phyloP scores from a whole-genome alignment of 1,140 invertebrate species.

The Drosophila persimilis region DNA sequence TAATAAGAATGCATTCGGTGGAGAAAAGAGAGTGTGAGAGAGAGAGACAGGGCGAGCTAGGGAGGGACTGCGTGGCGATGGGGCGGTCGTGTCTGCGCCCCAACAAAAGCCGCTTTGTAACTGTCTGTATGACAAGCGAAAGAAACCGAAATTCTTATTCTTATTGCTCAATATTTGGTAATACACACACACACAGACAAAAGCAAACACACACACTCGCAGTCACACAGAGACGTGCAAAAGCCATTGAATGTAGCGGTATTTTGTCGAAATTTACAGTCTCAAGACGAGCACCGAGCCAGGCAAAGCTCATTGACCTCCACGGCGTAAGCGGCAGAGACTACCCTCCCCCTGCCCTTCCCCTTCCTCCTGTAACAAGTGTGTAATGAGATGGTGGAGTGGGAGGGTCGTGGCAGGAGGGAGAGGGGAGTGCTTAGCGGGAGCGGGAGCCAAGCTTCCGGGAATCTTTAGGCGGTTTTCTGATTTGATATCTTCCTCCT shows the following conservation, averaged over 20 bases:
- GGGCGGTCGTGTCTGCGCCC: conserved; percentile 3
- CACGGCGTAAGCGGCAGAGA: conserved; percentile 27
- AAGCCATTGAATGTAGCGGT: conserved; percentile 79
- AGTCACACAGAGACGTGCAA: conserved; percentile 47
- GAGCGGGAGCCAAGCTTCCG: conserved; percentile 26
- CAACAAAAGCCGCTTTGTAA: conserved; percentile 57
- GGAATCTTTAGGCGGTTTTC: conserved; percentile 33
- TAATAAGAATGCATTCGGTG: conserved; percentile 32
- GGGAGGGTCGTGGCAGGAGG: background rate
- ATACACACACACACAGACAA: conserved; percentile 49
- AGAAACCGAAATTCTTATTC: conserved; percentile 78
- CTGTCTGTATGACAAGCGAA: conserved; percentile 59
- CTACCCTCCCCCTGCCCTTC: conserved; percentile 6
- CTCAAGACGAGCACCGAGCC: conserved; percentile 60
- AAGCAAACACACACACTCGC: conserved; percentile 22
- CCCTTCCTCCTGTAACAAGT: conserved; percentile 56
- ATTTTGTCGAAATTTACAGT: conserved; percentile 78
- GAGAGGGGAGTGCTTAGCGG: background rate
- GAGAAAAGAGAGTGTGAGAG: conserved; percentile 16
- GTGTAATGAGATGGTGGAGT: conserved; percentile 56
- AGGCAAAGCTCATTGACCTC: conserved; percentile 81
- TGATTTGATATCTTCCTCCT: conserved; percentile 55
- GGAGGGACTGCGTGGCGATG: background rate
- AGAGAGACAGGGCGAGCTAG: conserved; percentile 1
- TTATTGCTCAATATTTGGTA: conserved; percentile 81